These are phyloP conservation scores for Epinephelus coioides DNA, from an alignment of 2,797 vertebrate genomes.

Conservation along the genomic window DNA sequence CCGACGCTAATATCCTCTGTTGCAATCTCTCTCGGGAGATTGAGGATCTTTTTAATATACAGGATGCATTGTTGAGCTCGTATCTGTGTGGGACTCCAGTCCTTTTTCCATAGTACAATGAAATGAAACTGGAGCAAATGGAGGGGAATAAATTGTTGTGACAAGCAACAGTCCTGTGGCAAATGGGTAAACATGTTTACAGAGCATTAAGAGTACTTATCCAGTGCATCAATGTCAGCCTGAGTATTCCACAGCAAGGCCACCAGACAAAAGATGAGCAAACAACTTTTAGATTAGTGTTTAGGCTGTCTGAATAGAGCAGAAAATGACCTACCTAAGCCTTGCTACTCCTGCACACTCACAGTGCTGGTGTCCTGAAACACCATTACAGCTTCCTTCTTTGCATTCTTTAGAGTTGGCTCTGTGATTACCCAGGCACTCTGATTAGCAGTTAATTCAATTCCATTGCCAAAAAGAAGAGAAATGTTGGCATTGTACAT, in stretches of 20 bases:
- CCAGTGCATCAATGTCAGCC: constrained; percentile 8
- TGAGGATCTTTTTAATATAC: constrained; percentile 9
- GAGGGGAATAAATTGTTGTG: constrained; percentile 1
- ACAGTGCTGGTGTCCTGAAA: background rate
- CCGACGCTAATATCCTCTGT: constrained; percentile 22
- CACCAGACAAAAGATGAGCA: constrained; percentile 18
- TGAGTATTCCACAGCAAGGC: constrained; percentile 10
- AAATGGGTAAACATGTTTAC: constrained; percentile 32
- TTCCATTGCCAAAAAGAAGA: too few species aligned
- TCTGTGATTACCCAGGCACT: background rate
- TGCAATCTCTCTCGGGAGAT: constrained; percentile 10
- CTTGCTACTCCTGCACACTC: background rate
- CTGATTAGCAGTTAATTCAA: background rate
- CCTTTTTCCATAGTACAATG: background rate
- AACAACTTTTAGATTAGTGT: constrained; percentile 12
- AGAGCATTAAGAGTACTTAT: constrained; percentile 16
- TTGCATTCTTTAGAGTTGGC: background rate
- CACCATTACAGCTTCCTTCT: background rate
- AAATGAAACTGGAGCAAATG: constrained; percentile 21
- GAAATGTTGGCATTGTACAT: too few species aligned
- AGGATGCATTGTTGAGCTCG: constrained; percentile 7
- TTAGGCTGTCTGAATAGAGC: background rate
- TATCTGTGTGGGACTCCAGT: background rate
- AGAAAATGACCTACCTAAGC: background rate
- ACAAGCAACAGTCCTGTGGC: constrained; percentile 12